Percentiles rank a stretch among this genome's conserved stretches.
Conservation (phyloP, 92 coral and sea anemone species). For the Ricordea florida region DNA sequence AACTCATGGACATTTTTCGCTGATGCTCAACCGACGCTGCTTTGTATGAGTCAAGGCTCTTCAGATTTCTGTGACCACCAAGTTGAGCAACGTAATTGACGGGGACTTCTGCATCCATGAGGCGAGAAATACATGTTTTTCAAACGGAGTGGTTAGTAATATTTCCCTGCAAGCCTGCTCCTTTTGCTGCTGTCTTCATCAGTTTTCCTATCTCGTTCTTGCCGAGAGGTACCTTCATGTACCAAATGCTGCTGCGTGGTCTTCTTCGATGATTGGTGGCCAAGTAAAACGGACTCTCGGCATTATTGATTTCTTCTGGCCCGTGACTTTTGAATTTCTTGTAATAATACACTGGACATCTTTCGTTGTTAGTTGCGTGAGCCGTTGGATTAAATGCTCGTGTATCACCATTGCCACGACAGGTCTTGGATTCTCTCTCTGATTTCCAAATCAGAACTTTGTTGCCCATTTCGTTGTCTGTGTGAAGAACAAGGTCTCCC, state of each 20-base stretch:
- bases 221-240: conserved; percentile 44
- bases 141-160: conserved; percentile 49
- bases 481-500: conserved; percentile 15
- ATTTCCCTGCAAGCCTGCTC: conserved; percentile 38
- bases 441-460: conserved; percentile 3
- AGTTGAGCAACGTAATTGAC: conserved; percentile 54
- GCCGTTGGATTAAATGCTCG: conserved; percentile 44
- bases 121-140: conserved; percentile 37
- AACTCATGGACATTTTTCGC: conserved; percentile 38
- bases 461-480: conserved; percentile 17
- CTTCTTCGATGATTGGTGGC: conserved; percentile 27
- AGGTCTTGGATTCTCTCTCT: conserved; percentile 38
- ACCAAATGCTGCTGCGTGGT: conserved; percentile 9
- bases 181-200: conserved; percentile 26
- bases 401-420: conserved; percentile 9
- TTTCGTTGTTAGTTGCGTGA: conserved; percentile 11
- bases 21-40: conserved; percentile 31
- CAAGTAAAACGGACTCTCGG: conserved; percentile 45
- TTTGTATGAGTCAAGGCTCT: conserved; percentile 34
- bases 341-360: conserved; percentile 23
- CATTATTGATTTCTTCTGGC: conserved; percentile 27
- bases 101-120: conserved; percentile 37
- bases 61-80: conserved; percentile 51
- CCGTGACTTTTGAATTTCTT: conserved; percentile 36
- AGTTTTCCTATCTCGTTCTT: conserved; percentile 58